A percentile compares a stretch with the other conserved stretches of the same genome.
Conservation (phyloP, 2,113 vertebrate genomes). For the Malurus alboscapulatus region DNA sequence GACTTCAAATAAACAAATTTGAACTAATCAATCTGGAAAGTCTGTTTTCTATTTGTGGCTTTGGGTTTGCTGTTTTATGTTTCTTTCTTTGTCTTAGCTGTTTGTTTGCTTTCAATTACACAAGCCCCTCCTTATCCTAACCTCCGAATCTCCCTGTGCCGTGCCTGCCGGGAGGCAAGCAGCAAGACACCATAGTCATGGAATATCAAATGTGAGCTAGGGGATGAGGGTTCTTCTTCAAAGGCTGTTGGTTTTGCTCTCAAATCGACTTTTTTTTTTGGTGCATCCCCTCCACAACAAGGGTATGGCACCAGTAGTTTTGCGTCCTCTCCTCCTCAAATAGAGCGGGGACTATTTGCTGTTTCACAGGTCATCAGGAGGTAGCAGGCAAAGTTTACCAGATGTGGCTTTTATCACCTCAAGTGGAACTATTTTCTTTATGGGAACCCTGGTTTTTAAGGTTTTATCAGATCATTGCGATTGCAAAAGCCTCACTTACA, state of each 20-base stretch:
- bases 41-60: slow-evolving; percentile 60
- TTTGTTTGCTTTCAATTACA: slow-evolving; percentile 53
- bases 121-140: not conserved
- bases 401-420: slow-evolving; percentile 38
- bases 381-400: slow-evolving; percentile 25
- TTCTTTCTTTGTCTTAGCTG: slow-evolving; percentile 41
- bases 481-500: slow-evolving; percentile 45
- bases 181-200: not conserved
- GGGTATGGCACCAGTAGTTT: not conserved
- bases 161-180: fast-evolving
- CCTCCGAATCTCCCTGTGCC: not conserved
- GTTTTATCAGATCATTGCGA: slow-evolving; percentile 36
- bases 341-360: not conserved
- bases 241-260: not conserved
- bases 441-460: not conserved
- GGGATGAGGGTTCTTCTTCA: not conserved
- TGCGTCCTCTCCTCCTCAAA: not conserved
- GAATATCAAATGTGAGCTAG: not conserved
- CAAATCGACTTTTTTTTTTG: not conserved
- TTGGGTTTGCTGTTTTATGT: slow-evolving; percentile 47
- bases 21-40: slow-evolving; percentile 38
- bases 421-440: slow-evolving; percentile 38
- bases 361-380: slow-evolving; percentile 11
- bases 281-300: fast-evolving
- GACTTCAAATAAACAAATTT: slow-evolving; percentile 58